phyloP scores from a whole-genome alignment of 2,797 vertebrate genomes.

The Cyclura pinguis region DNA sequence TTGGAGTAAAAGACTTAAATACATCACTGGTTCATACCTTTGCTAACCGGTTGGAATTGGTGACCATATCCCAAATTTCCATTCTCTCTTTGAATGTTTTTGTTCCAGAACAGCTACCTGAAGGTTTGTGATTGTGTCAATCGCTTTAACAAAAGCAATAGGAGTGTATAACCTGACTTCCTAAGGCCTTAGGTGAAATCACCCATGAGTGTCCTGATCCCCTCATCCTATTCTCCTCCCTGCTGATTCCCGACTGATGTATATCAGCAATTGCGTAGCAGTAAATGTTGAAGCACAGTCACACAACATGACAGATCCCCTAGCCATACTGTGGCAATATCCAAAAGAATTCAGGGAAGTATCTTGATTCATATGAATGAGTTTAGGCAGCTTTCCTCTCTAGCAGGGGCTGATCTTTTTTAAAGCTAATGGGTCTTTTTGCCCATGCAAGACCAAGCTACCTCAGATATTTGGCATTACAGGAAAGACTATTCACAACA shows the following conservation, averaged over 20 bases:
- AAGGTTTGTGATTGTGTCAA: no score
- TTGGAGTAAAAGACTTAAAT: no score
- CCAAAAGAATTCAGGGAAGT: not conserved
- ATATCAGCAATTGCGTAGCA: not conserved
- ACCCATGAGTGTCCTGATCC: not conserved
- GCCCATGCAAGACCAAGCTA: not conserved
- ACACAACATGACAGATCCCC: not conserved
- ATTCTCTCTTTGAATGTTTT: no score
- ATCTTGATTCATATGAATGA: no score
- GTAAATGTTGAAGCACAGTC: not conserved
- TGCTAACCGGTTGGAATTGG: no score
- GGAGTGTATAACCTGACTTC: not conserved
- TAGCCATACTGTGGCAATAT: not conserved
- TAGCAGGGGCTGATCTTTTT: not conserved
- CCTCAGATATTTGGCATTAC: not conserved
- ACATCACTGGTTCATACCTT: no score
- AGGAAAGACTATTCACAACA: not conserved
- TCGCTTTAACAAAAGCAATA: not conserved
- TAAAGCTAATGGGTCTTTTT: no score
- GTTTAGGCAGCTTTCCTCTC: no score
- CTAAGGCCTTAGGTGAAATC: not conserved
- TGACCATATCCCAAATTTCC: no score
- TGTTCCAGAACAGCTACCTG: no score
- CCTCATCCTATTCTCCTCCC: not conserved
- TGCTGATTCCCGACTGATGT: not conserved